phyloP scores from a whole-genome alignment of 2,113 vertebrate genomes.

The Eclectus roratus region DNA sequence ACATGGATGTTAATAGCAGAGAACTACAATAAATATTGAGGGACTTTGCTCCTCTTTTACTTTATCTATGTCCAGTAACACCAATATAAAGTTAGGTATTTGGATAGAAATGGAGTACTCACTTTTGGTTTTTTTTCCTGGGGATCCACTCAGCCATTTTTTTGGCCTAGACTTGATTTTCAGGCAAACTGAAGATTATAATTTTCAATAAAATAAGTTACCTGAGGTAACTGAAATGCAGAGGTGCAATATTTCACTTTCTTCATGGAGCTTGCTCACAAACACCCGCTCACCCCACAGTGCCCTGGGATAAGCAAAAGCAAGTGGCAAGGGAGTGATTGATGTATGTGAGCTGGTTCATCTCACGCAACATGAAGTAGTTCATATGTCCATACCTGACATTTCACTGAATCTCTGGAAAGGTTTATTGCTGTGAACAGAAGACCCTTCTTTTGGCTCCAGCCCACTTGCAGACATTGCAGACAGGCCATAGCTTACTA shows the following conservation, averaged over 20 bases:
- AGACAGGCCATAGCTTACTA: neutral
- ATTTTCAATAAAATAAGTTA: neutral
- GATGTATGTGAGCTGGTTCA: neutral
- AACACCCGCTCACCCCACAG: accelerated
- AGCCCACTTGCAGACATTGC: neutral
- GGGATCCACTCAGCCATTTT: neutral
- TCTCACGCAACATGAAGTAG: neutral
- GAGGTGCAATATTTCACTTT: neutral
- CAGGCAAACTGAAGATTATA: neutral
- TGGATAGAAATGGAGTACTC: neutral
- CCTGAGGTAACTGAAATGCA: neutral
- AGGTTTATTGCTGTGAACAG: neutral
- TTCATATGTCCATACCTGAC: neutral
- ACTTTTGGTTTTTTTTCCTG: too few species aligned
- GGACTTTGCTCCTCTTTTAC: neutral
- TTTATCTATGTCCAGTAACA: neutral
- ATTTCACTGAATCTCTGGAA: neutral
- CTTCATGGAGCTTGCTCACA: neutral
- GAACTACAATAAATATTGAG: neutral
- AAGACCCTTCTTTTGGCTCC: neutral
- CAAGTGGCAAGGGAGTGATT: neutral
- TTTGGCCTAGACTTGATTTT: neutral
- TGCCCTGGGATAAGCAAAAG: neutral
- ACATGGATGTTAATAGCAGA: neutral
- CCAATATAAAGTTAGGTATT: neutral